phyloP scores from a whole-genome alignment of 2,888 invertebrate genomes.

The Epistrophella euchroma region DNA sequence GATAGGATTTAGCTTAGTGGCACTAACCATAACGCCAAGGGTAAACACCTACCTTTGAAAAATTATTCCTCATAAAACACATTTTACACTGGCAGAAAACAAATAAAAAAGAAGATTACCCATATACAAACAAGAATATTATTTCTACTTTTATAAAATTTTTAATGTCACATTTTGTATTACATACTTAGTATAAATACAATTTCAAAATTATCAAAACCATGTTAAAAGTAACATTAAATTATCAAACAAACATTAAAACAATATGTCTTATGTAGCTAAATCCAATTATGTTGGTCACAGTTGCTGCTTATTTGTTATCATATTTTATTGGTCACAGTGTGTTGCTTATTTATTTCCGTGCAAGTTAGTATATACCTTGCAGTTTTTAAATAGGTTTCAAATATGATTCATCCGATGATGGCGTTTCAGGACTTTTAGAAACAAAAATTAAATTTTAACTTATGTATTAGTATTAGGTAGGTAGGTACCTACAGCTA shows the following conservation, averaged over 20 bases:
- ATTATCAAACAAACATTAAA: background rate
- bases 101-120: no score
- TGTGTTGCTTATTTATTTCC: background rate
- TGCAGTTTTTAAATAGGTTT: conserved; percentile 77
- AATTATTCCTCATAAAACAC: no score
- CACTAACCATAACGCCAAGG: no score
- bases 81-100: no score
- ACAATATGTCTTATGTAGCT: conserved; percentile 7
- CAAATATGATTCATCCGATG: conserved; percentile 78
- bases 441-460: background rate
- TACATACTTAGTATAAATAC: background rate
- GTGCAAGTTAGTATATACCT: conserved; percentile 35
- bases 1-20: no score
- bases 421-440: conserved; percentile 54
- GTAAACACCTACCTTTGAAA: no score
- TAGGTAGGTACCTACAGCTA: no score
- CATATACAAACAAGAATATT: background rate
- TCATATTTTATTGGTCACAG: conserved; percentile 8
- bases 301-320: conserved; percentile 23
- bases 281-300: conserved; percentile 30
- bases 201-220: background rate
- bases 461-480: no score
- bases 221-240: background rate
- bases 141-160: conserved; percentile 6
- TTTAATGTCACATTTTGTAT: conserved; percentile 18